A percentile compares a stretch with the other conserved stretches of the same genome.
Conservation (phyloP, 2,797 vertebrate genomes). For the Alauda arvensis region DNA sequence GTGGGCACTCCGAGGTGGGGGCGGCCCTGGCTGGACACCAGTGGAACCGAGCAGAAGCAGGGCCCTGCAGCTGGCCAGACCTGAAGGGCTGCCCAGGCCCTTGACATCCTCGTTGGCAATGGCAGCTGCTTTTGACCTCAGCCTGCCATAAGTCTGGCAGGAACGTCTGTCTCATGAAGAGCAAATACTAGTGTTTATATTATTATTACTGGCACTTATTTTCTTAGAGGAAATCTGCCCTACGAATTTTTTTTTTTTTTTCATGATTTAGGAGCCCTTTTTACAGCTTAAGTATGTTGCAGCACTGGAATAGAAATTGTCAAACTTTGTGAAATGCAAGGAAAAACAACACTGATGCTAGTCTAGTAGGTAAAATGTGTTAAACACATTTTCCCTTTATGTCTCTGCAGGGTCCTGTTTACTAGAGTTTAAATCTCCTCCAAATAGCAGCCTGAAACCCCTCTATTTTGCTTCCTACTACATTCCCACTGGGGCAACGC, state of each 20-base stretch:
- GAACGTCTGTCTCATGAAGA: not conserved
- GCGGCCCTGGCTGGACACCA: rapidly evolving
- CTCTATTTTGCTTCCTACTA: constrained; percentile 46
- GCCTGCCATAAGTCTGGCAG: rapidly evolving
- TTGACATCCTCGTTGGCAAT: rapidly evolving
- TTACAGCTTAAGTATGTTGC: not conserved
- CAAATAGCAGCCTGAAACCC: constrained; percentile 33
- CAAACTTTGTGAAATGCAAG: not conserved
- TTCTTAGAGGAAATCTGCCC: not conserved
- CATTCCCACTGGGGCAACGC: constrained; percentile 24
- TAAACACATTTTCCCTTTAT: constrained; percentile 58
- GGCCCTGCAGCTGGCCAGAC: rapidly evolving
- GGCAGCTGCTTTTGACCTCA: not conserved
- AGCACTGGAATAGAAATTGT: not conserved
- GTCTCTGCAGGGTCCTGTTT: constrained; percentile 44
- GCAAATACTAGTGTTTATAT: not conserved
- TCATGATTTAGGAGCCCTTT: not conserved
- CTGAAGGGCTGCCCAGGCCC: not conserved
- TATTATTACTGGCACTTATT: not conserved
- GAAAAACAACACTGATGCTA: not conserved
- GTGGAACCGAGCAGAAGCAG: rapidly evolving
- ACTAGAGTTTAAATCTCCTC: constrained; percentile 55
- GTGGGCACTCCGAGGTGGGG: too few species aligned
- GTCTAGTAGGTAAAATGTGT: constrained; percentile 15
- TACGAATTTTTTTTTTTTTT: not conserved